Evolutionary conservation across 1,140 invertebrate genomes (phyloP).

Genomic region (Diachasmimorpha longicaudata): DNA sequence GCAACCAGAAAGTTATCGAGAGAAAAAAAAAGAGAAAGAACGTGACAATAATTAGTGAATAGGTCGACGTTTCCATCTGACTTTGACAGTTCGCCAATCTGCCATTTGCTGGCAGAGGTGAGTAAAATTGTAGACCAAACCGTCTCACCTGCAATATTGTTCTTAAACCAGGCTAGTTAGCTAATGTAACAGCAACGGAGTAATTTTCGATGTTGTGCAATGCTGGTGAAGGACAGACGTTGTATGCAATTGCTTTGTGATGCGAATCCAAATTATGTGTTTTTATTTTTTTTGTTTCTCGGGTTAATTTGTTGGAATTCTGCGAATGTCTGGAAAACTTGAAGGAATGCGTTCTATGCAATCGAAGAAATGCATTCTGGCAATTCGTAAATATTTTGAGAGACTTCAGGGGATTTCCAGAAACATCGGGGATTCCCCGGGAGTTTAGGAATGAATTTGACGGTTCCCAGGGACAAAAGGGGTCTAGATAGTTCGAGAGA

Average conservation of each 20-base stretch:
- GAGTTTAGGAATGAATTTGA: no score
- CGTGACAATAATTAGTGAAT: neutral
- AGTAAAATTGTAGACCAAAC: constrained; percentile 1
- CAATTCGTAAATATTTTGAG: no score
- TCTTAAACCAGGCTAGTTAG: constrained; percentile 20
- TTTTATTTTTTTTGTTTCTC: neutral
- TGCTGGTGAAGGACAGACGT: neutral
- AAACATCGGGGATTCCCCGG: no score
- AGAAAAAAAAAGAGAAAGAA: neutral
- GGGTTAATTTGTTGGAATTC: no score
- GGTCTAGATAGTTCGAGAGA: no score
- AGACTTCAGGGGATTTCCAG: no score
- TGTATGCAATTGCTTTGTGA: constrained; percentile 11
- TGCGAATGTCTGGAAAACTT: no score
- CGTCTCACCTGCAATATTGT: neutral
- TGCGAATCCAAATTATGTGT: neutral
- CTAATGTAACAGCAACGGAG: neutral
- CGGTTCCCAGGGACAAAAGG: no score
- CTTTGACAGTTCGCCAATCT: neutral
- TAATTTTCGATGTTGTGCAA: constrained; percentile 22
- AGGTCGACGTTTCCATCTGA: neutral
- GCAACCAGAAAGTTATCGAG: neutral
- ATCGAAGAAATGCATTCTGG: no score
- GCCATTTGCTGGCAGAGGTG: neutral
- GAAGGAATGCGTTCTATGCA: no score